phyloP scores from a whole-genome alignment of 2,113 vertebrate species.

The Channa maculata region DNA sequence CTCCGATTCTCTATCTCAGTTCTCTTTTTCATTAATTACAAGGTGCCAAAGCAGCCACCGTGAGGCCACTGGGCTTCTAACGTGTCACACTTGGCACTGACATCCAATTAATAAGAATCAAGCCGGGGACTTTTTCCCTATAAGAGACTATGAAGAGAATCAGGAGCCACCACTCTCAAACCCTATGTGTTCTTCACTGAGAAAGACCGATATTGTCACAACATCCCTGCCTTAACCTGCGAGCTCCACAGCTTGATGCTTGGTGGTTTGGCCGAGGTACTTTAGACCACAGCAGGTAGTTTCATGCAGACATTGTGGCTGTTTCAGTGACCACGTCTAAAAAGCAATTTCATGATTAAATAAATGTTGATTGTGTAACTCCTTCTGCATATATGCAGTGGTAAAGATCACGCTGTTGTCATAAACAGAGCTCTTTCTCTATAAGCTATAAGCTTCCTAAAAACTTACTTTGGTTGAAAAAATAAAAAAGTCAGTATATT shows the following conservation, averaged over 20 bases:
- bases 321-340: background rate
- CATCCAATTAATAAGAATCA: slow-evolving; percentile 68
- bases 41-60: slow-evolving; percentile 44
- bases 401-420: background rate
- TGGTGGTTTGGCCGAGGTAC: slow-evolving; percentile 24
- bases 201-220: slow-evolving; percentile 67
- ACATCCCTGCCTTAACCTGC: slow-evolving; percentile 51
- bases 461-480: too few relatives aligned
- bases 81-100: slow-evolving; percentile 57
- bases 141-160: slow-evolving; percentile 52
- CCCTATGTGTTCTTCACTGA: slow-evolving; percentile 50
- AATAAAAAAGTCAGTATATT: too few relatives aligned
- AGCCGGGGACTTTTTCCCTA: slow-evolving; percentile 37
- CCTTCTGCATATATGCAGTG: background rate
- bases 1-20: slow-evolving; percentile 9
- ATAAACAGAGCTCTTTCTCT: too few relatives aligned
- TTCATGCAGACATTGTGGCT: slow-evolving; percentile 9
- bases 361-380: slow-evolving; percentile 6
- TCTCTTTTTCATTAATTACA: slow-evolving; percentile 34
- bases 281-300: slow-evolving; percentile 16
- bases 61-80: slow-evolving; percentile 40
- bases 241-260: slow-evolving; percentile 48
- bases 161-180: slow-evolving; percentile 62
- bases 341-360: slow-evolving; percentile 20
- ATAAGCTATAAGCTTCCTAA: too few relatives aligned